Base-by-base conservation (phyloP, 1,140 invertebrate species). In the Hirudo medicinalis region DNA sequence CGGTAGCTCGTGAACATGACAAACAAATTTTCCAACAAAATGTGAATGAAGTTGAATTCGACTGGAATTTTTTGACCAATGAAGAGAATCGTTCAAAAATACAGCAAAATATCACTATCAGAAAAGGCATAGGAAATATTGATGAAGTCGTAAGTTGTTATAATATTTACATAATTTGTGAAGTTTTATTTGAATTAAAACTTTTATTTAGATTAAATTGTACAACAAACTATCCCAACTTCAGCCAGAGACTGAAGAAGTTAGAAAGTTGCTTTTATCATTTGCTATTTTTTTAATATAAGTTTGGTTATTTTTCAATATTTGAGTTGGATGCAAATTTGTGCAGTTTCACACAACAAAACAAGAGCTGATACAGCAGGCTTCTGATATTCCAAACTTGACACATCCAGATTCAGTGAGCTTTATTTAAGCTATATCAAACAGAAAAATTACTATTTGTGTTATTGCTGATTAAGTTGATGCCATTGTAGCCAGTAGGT, bases 51-150 rank as follows among this genome's bases (percentile, higher is more conserved):
- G 19, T 43, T 22, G 76, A 77, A 29, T 76, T 76, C 68, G 75
- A 80, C 70, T 77, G 75, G 74, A 69, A 75, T 20, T 79, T 76
- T 72, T 69, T 80, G 0, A 73, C 75, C 76, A 81, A 90, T 82
- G 76, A 80, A 49, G 77, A 78, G 63, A 89, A 90, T 79, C 76
- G 78, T 27, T 74, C 82, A 43, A 80, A 82, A 76, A 89, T 90
- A 74, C 76, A 80, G 71, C 76, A 85, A 32, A 90, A 91, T 79
- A 88, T 90, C 54, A 76, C 77, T 54, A 80, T 78, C 71, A 83
- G 89, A 75, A 90, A 89, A 84, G 86, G 87, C 67, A 75, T 86
- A 29, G 89, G 88, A 32, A 81, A 90, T 80, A 88, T 91, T 71
- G 79, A 86, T 69, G 81, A 82, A 77, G 85, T 90, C 60, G 78